Conservation (phyloP, 2,888 invertebrate genomes). For the Geotrupes spiniger region DNA sequence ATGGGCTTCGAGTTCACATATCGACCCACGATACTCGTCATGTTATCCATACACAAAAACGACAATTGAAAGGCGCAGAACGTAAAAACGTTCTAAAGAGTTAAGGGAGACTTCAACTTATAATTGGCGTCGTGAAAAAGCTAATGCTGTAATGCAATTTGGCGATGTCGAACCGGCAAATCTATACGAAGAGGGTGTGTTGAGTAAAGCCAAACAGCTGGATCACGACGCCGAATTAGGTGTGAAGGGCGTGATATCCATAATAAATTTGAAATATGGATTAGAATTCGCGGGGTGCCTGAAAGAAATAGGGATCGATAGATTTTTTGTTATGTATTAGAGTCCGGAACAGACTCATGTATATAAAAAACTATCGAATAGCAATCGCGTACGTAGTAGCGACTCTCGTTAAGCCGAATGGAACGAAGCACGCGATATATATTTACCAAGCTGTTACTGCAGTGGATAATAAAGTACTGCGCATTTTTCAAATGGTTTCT, state of each 20-base stretch:
- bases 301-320: neutral
- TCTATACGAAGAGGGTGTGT: neutral
- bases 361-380: neutral
- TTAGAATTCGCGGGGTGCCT: neutral
- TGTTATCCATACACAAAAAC: neutral
- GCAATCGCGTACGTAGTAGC: neutral
- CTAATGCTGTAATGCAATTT: neutral
- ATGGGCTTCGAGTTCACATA: neutral
- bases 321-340: neutral
- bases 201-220: neutral
- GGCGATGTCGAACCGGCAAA: neutral
- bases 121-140: neutral
- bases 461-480: neutral
- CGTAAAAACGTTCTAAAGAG: neutral
- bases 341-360: neutral
- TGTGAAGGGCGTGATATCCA: neutral
- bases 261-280: neutral
- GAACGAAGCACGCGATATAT: neutral
- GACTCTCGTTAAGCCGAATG: neutral
- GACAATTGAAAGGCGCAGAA: neutral
- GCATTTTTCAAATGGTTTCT: constrained; percentile 1
- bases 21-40: constrained; percentile 1
- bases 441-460: neutral
- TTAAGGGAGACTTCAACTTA: neutral
- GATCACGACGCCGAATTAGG: neutral